These are phyloP conservation scores for Cyphomyrmex costatus DNA, from an alignment of 1,140 invertebrate species.

Conservation along the genomic window DNA sequence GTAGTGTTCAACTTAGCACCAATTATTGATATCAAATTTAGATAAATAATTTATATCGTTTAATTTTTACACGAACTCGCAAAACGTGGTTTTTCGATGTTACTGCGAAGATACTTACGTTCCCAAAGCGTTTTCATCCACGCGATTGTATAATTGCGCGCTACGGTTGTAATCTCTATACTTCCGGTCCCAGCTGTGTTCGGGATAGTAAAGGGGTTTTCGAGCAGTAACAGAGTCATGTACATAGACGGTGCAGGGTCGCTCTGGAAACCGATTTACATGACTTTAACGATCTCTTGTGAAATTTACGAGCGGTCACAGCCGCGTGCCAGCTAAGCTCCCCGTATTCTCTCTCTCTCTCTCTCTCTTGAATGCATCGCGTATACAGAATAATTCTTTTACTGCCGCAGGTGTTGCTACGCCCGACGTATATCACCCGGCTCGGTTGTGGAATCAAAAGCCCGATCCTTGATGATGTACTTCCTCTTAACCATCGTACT, in stretches of 20 bases:
- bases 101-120: neutral
- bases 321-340: slow-evolving; percentile 74
- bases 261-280: slow-evolving; percentile 79
- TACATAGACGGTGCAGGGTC: slow-evolving; percentile 48
- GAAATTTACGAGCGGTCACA: slow-evolving; percentile 79
- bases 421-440: slow-evolving; percentile 49
- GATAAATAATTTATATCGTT: too few relatives aligned
- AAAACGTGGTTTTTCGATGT: too few relatives aligned
- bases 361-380: slow-evolving; percentile 25
- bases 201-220: neutral
- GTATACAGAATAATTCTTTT: slow-evolving; percentile 66
- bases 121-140: neutral
- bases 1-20: too few relatives aligned
- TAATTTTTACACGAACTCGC: neutral
- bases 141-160: neutral
- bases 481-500: neutral
- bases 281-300: slow-evolving; percentile 79
- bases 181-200: neutral
- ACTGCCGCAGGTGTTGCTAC: slow-evolving; percentile 68
- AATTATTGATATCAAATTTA: too few relatives aligned
- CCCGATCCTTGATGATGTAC: slow-evolving; percentile 37
- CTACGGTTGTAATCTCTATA: neutral
- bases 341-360: neutral
- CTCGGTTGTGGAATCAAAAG: slow-evolving; percentile 53
- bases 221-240: slow-evolving; percentile 37